These are phyloP conservation scores for Cirrhinus mrigala DNA, from an alignment of 2,797 vertebrate species.

Conservation along the genomic window DNA sequence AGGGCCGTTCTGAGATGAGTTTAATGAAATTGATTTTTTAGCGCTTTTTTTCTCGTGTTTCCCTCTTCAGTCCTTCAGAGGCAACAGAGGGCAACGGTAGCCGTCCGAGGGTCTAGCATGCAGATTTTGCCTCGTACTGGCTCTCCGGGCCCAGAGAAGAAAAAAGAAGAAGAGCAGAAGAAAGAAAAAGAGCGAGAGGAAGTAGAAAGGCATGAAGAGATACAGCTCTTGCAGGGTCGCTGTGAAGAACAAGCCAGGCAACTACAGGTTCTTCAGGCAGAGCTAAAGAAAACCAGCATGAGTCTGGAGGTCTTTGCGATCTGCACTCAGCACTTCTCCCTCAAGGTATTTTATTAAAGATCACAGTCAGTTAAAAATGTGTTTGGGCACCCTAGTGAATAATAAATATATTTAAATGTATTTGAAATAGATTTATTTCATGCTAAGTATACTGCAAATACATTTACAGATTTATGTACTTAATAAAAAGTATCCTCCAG, in stretches of 20 bases:
- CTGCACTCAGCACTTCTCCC: conserved; percentile 90
- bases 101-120: conserved; percentile 19
- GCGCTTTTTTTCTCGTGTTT: conserved; percentile 5
- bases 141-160: conserved; percentile 52
- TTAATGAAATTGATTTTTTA: conserved; percentile 39
- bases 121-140: conserved; percentile 34
- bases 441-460: too few species aligned
- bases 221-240: conserved; percentile 85
- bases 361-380: not conserved
- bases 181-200: conserved; percentile 70
- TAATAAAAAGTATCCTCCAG: too few species aligned
- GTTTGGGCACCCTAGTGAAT: not conserved
- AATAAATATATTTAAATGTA: too few species aligned
- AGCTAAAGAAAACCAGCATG: conserved; percentile 82
- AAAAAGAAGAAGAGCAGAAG: conserved; percentile 70
- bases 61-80: conserved; percentile 55
- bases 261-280: conserved; percentile 79
- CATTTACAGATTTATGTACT: too few species aligned
- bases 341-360: conserved; percentile 75
- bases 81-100: conserved; percentile 50
- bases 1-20: not conserved
- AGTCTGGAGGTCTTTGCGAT: conserved; percentile 90
- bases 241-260: conserved; percentile 86
- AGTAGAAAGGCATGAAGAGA: conserved; percentile 70
- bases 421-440: too few species aligned